A percentile compares a stretch with the other conserved stretches of the same genome.
These are phyloP conservation scores for Sminthurides bifidus DNA, from an alignment of 1,140 invertebrate genomes.

Conservation along the genomic window DNA sequence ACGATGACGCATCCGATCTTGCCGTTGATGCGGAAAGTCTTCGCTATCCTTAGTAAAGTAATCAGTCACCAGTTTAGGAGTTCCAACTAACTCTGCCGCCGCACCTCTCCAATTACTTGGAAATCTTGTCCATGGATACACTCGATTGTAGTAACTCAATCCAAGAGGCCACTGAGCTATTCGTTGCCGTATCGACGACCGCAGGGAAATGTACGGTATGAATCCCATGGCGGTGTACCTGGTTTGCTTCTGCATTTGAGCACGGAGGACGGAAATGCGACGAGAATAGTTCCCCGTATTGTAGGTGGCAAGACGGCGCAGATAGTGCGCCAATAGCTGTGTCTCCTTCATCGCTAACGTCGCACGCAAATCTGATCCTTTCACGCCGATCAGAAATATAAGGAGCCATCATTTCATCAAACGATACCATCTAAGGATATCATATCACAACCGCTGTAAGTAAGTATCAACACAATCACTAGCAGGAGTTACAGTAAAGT, in stretches of 20 bases:
- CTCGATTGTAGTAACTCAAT: conserved; percentile 1
- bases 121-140: background rate
- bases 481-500: too few relatives aligned
- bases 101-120: too few relatives aligned
- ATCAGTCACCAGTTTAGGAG: background rate
- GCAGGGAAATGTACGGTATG: too few relatives aligned
- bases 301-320: background rate
- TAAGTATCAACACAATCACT: too few relatives aligned
- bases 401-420: too few relatives aligned
- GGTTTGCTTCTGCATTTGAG: conserved; percentile 1
- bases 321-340: background rate
- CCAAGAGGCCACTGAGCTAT: background rate
- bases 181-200: background rate
- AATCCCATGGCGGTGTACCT: background rate
- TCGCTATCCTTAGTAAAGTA: background rate
- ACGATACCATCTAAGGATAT: too few relatives aligned
- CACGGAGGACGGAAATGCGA: background rate
- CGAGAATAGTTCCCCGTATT: background rate
- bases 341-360: conserved; percentile 1
- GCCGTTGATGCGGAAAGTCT: background rate
- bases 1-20: conserved; percentile 2
- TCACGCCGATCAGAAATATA: too few relatives aligned
- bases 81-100: too few relatives aligned
- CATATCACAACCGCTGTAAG: too few relatives aligned
- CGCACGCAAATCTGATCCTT: too few relatives aligned